These are phyloP conservation scores for Cotesia vestalis DNA, from an alignment of 1,140 invertebrate species.

Conservation along the genomic window DNA sequence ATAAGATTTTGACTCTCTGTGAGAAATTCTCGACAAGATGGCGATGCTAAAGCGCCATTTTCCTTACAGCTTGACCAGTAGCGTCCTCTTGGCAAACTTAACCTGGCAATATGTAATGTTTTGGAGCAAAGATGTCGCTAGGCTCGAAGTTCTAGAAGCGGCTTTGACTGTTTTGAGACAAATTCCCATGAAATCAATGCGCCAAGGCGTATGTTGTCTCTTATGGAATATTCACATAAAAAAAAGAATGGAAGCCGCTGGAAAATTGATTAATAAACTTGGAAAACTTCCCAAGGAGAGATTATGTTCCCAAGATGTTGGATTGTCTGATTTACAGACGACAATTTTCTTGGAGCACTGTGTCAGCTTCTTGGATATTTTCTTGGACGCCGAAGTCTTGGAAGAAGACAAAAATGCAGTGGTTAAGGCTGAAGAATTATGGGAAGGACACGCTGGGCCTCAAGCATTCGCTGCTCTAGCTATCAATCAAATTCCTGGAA, in stretches of 20 bases:
- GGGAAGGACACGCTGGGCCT: slow-evolving; percentile 69
- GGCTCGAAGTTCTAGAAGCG: slow-evolving; percentile 72
- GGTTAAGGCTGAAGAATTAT: slow-evolving; percentile 74
- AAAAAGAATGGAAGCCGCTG: slow-evolving; percentile 76
- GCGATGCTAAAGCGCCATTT: slow-evolving; percentile 76
- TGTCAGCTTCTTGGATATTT: slow-evolving; percentile 78
- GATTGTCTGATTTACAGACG: slow-evolving; percentile 75
- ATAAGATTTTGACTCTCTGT: slow-evolving; percentile 48
- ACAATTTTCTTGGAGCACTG: slow-evolving; percentile 75
- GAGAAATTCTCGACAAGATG: slow-evolving; percentile 45
- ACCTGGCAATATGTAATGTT: slow-evolving; percentile 88
- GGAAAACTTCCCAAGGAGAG: slow-evolving; percentile 88
- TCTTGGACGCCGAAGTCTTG: slow-evolving; percentile 69
- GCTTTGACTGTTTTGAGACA: slow-evolving; percentile 66
- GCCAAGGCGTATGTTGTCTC: slow-evolving; percentile 80
- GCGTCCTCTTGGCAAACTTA: slow-evolving; percentile 83
- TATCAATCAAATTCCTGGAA: slow-evolving; percentile 76
- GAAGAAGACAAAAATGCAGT: slow-evolving; percentile 48
- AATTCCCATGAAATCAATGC: slow-evolving; percentile 72
- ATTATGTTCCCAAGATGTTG: slow-evolving; percentile 78
- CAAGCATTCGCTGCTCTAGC: slow-evolving; percentile 80
- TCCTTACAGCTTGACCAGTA: slow-evolving; percentile 83
- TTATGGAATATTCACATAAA: slow-evolving; percentile 88
- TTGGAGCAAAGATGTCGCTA: slow-evolving; percentile 83
- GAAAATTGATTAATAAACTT: slow-evolving; percentile 86